A percentile compares a stretch with the other conserved stretches of the same genome.
These are phyloP conservation scores for Hyles euphorbiae DNA, from an alignment of 1,140 invertebrate genomes.

Conservation along the genomic window DNA sequence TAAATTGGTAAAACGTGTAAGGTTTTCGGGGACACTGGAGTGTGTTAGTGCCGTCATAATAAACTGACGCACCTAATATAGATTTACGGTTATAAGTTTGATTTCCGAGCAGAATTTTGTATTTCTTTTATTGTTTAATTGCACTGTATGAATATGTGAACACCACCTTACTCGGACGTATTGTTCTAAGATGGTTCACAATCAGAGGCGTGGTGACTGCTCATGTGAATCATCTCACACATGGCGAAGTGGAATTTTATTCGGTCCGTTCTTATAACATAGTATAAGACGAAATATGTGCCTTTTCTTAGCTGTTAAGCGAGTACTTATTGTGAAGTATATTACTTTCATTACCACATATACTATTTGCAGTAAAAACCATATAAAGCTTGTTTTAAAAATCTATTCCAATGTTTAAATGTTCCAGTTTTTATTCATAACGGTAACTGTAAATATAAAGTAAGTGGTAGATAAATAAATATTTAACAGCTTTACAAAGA, in stretches of 20 bases:
- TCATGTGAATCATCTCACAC: too few relatives aligned
- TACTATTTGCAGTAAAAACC: too few relatives aligned
- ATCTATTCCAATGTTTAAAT: conserved; percentile 10
- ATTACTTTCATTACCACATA: neutral
- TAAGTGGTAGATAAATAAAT: conserved; percentile 1
- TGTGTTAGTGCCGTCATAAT: neutral
- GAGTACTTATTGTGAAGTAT: conserved; percentile 18
- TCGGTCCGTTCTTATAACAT: neutral
- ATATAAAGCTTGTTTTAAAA: too few relatives aligned
- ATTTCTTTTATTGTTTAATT: too few relatives aligned
- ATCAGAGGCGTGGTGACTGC: too few relatives aligned
- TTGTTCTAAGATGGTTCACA: too few relatives aligned
- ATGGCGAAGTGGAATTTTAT: neutral
- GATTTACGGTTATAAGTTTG: too few relatives aligned
- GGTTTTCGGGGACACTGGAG: conserved; percentile 5
- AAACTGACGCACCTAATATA: conserved; percentile 6
- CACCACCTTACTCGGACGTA: too few relatives aligned
- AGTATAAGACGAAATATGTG: conserved; percentile 17
- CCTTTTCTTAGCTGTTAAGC: conserved; percentile 27
- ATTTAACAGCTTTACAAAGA: conserved; percentile 21
- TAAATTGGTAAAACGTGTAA: neutral
- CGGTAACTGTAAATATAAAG: conserved; percentile 14
- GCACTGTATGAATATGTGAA: too few relatives aligned
- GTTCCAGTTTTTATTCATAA: neutral
- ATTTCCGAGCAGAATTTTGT: too few relatives aligned